These are phyloP conservation scores for Halcyon leucocephala DNA, from an alignment of 2,797 vertebrate genomes.

Conservation along the genomic window DNA sequence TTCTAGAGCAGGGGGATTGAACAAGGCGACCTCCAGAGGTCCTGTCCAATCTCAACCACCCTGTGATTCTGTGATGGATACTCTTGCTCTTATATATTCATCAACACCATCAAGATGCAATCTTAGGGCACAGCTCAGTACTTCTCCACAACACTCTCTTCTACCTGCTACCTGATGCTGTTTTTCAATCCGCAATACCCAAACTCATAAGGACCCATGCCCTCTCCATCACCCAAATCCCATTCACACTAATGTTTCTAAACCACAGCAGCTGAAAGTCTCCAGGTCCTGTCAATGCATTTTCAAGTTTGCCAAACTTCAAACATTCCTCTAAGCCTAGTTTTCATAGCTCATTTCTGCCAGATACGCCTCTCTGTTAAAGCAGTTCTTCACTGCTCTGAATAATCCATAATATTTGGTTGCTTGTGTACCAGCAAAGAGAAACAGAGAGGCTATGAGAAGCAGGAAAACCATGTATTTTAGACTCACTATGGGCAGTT, in stretches of 20 bases:
- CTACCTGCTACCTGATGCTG: neutral
- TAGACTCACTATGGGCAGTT: neutral
- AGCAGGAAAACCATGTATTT: neutral
- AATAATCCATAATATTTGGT: neutral
- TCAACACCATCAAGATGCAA: neutral
- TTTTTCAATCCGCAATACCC: fast-evolving
- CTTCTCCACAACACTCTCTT: neutral
- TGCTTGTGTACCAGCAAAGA: neutral
- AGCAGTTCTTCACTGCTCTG: neutral
- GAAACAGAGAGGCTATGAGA: neutral
- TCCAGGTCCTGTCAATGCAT: neutral
- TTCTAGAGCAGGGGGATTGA: neutral
- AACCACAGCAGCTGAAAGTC: neutral
- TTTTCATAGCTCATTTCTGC: neutral
- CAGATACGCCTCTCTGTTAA: neutral
- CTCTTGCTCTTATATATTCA: neutral
- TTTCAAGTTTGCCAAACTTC: neutral
- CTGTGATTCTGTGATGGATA: neutral
- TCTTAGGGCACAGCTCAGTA: neutral
- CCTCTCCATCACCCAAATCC: neutral
- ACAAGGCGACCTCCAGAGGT: neutral
- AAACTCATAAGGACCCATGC: fast-evolving
- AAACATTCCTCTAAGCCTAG: neutral
- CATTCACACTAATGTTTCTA: neutral
- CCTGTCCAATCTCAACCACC: neutral